Evolutionary conservation across 2,113 vertebrate genomes (phyloP).

Genomic region (Penelope pileata): DNA sequence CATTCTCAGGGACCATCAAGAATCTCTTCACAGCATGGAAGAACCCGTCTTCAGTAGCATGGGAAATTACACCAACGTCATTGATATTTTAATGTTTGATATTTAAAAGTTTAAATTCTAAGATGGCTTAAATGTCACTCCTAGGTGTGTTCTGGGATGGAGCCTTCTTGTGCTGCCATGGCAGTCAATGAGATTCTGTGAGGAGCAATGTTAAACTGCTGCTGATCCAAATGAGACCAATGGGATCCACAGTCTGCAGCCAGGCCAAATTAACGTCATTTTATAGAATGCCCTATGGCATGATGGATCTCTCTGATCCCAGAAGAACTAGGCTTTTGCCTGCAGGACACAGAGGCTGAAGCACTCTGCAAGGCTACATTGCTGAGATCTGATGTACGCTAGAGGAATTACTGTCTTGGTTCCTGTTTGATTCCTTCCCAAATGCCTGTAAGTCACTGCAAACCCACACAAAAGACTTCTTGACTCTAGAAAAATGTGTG

Average conservation of each 20-base stretch:
- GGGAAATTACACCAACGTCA: neutral
- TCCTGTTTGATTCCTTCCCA: conserved; percentile 37
- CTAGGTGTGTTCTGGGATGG: neutral
- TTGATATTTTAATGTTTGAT: neutral
- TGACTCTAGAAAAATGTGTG: conserved; percentile 41
- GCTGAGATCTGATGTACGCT: neutral
- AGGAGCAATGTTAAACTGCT: neutral
- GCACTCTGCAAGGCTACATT: neutral
- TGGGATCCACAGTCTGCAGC: neutral
- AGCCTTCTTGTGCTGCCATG: neutral
- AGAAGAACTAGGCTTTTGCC: neutral
- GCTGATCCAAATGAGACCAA: neutral
- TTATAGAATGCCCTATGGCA: neutral
- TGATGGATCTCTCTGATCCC: neutral
- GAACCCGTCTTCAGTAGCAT: neutral
- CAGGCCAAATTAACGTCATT: neutral
- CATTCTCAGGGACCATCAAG: neutral
- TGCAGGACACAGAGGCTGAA: neutral
- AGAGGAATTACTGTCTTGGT: neutral
- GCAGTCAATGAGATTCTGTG: neutral
- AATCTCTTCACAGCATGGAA: neutral
- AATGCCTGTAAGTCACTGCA: conserved; percentile 13
- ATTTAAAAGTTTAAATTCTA: neutral
- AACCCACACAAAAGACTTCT: conserved; percentile 67
- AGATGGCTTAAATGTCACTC: neutral